Evolutionary conservation across 2,113 vertebrate species (phyloP), one percentile per base, ranked within the genome.

Genomic region (Hydrolagus affinis): DNA sequence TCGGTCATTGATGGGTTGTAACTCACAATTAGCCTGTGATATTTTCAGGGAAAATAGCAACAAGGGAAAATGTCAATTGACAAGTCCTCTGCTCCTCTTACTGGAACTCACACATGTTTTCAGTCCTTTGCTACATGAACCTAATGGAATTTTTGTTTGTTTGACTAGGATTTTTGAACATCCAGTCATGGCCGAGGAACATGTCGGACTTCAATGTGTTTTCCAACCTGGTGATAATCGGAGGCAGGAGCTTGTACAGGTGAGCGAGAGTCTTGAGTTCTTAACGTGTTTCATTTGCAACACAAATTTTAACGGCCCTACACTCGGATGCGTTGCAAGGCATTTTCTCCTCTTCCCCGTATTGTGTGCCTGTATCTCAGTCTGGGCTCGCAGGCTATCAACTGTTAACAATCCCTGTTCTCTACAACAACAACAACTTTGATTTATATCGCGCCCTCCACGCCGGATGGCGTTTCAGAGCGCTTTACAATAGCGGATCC

Each of bases 181-280:
- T 99, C 88, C 98, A 99, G 77, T 97, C 97, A 0, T 99, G 98
- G 98, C 98, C 97, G 0, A 95, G 97, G 89, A 99, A 98, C 87
- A 99, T 99, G 96, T 98, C 97, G 0, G 96, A 99, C 90, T 95
- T 99, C 89, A 93, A 95, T 74, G 96, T 99, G 30, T 98, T 99
- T 87, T 97, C 97, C 59, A 99, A 96, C 89, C 90, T 99, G 88
- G 94, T 95, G 59, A 98, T 96, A 62, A 98, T 99, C 0, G 97
- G 97, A 28, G 98, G 98, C 80, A 90, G 98, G 90, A 92, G 96
- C 8, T 94, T 99, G 1, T 98, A 99, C 85, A 99, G 97, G 98
- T 99, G 89, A 72, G 86, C 11, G 15, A 17, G 15, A 32, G 30
- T 19, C 56, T 57, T n/a, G 62, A 44, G 32, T 70, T 19, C 0